A percentile compares a stretch with the other conserved stretches of the same genome.
Evolutionary conservation across 2,797 vertebrate species (phyloP).

Genomic region (Hyperoplus lanceolatus): DNA sequence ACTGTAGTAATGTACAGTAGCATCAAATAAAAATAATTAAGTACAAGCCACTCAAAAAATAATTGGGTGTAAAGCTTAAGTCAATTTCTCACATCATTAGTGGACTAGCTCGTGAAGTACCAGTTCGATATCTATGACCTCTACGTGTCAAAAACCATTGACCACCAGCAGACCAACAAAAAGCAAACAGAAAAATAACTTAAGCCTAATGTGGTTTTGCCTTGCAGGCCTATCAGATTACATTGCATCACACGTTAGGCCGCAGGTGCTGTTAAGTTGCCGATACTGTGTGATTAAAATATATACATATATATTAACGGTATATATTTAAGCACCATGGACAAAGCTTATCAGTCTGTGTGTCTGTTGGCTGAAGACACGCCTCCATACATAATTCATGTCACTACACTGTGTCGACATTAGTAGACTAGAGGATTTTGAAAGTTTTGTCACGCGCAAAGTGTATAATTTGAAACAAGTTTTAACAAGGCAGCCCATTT

Average conservation of each 20-base stretch:
- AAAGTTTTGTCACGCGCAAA: conserved; percentile 1
- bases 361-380: conserved; percentile 7
- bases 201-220: conserved; percentile 7
- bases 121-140: neutral
- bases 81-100: neutral
- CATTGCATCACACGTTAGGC: neutral
- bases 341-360: conserved; percentile 20
- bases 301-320: no score
- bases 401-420: conserved; percentile 20
- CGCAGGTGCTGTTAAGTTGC: conserved; percentile 7
- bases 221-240: conserved; percentile 1
- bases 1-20: neutral
- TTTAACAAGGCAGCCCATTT: conserved; percentile 11
- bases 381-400: conserved; percentile 42
- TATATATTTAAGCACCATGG: conserved; percentile 23
- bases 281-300: neutral
- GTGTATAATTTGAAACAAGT: conserved; percentile 13
- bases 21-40: neutral
- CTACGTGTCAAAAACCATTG: neutral
- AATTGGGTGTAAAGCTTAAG: neutral
- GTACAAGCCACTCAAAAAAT: neutral
- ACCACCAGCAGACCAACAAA: neutral
- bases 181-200: neutral
- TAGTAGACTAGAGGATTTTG: conserved; percentile 1
- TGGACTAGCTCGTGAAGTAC: neutral